Evolutionary conservation across 2,113 vertebrate genomes (phyloP).

Genomic region (Pseudolaguvia tuberculata): DNA sequence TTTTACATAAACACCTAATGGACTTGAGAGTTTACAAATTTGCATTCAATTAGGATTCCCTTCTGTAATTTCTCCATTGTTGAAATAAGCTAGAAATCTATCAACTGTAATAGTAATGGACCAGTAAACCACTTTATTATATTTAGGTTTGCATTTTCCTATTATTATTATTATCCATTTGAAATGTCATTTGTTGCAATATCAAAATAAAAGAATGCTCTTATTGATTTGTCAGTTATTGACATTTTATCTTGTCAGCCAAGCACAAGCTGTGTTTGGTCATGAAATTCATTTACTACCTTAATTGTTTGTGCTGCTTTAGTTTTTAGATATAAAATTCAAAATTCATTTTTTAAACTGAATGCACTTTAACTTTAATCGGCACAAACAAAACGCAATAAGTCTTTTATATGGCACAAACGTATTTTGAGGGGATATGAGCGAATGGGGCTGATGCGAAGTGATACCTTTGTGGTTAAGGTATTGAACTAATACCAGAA

Average conservation of each 20-base stretch:
- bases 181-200: slow-evolving; percentile 9
- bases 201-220: slow-evolving; percentile 15
- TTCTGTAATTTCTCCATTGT: background rate
- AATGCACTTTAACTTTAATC: no score
- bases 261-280: no score
- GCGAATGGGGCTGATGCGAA: no score
- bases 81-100: background rate
- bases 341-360: no score
- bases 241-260: background rate
- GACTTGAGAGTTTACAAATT: background rate
- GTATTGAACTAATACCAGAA: no score
- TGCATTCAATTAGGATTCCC: background rate
- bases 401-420: no score
- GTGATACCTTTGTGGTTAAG: no score
- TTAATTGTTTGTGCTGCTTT: no score
- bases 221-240: background rate
- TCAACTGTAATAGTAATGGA: background rate
- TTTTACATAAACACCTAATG: background rate
- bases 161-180: background rate
- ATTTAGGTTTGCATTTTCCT: background rate
- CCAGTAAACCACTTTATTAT: slow-evolving; percentile 1
- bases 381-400: no score
- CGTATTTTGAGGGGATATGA: no score
- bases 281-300: no score
- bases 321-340: no score